Percentiles rank a stretch among this genome's conserved stretches.
Evolutionary conservation across 2,888 invertebrate species (phyloP).

Genomic region (Ichneumon xanthorius): DNA sequence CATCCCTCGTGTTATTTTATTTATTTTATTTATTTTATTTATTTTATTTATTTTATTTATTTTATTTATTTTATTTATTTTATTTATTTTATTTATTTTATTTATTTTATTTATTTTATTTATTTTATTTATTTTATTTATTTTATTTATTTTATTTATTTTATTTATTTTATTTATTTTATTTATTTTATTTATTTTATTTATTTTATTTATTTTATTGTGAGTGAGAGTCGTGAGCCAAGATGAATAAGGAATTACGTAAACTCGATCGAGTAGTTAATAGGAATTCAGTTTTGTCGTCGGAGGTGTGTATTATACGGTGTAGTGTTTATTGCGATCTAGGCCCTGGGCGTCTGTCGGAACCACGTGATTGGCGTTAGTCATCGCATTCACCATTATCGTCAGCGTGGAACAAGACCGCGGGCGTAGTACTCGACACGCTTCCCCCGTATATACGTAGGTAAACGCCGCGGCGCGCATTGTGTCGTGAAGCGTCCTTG

Average conservation of each 20-base stretch:
- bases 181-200: neutral
- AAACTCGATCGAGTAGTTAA: constrained; percentile 1
- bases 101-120: no score
- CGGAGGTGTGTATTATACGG: neutral
- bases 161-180: no score
- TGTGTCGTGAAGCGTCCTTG: constrained; percentile 75
- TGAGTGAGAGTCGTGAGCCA: neutral
- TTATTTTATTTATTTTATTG: neutral
- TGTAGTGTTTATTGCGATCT: constrained; percentile 3
- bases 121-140: no score
- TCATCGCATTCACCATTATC: constrained; percentile 53
- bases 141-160: no score
- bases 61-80: neutral
- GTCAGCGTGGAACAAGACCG: constrained; percentile 26
- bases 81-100: neutral
- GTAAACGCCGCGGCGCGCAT: constrained; percentile 67
- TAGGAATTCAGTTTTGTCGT: neutral
- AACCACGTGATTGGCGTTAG: constrained; percentile 47
- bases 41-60: no score
- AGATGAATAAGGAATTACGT: constrained; percentile 3
- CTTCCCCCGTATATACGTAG: constrained; percentile 29
- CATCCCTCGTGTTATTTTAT: no score
- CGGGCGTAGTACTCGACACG: constrained; percentile 43
- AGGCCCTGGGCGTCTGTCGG: constrained; percentile 17
- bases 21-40: neutral